Base-by-base conservation (phyloP, 2,888 invertebrate species). In the Aspidiotus rigidus region DNA sequence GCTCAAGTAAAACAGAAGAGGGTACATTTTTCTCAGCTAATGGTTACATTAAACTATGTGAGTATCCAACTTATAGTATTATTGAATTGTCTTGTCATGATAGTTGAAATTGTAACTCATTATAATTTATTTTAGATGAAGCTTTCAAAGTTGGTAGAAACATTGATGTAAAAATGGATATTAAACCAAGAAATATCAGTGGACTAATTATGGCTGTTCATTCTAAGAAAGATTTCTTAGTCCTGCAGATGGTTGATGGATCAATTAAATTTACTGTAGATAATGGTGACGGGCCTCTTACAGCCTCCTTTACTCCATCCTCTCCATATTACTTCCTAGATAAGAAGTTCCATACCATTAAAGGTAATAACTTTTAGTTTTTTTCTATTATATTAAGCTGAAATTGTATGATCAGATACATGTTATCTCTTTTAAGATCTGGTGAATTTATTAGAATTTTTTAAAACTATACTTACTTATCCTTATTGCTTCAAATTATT, bases 321-420 rank as follows among this genome's bases (percentile, higher is more conserved):
- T 81, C 83, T 60, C 83, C 84, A 71, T 85, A 86, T 74, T 81
- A 82, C 71, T 83, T 96, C 72, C 99, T 98, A 77, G 94, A 99
- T 78, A 97, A 98, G 62, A 83, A 90, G 69, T 99, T 97, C 97
- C 96, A 98, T 77, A 86, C 83, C 70, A 90, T 95, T 75, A 83
- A 85, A 79, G 86, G 88, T 88, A 77, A 77, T 70, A 28, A 28
- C 28, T 28, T 28, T 28, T 28, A 28, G 1, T 66, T 10, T 59
- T 28, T 28, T 28, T 28, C 5, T 28, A 28, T 28, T 28, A 28
- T 28, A 28, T 28, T 2, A 7, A 15, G 15, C 55, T n/a, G 17
- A 15, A 17, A 40, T 7, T 69, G 28, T 3, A 28, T 28, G 28
- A 7, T 15, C 13, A 39, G 39, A 41, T 3, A 61, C 39, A 13